phyloP scores from a whole-genome alignment of 2,113 vertebrate genomes.

The Triplophysa dalaica region DNA sequence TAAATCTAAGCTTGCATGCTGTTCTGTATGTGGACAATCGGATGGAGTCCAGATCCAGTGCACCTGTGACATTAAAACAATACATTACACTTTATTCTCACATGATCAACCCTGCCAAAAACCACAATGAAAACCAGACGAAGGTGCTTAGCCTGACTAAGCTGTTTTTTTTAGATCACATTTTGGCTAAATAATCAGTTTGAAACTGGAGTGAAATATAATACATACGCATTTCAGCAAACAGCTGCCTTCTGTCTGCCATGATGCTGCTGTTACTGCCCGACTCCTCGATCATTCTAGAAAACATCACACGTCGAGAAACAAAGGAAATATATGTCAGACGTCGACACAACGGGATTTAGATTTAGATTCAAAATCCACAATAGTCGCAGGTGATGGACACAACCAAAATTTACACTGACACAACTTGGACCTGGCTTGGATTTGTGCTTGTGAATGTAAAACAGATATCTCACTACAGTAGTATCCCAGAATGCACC shows the following conservation, averaged over 20 bases:
- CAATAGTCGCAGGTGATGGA: no score
- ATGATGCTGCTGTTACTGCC: conserved; percentile 88
- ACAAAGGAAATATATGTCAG: conserved; percentile 74
- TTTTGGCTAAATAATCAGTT: neutral
- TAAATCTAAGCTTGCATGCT: conserved; percentile 96
- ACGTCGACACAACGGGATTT: neutral
- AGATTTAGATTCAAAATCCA: no score
- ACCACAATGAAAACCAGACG: no score
- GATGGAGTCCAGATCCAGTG: conserved; percentile 97
- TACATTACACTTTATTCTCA: no score
- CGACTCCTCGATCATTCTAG: conserved; percentile 97
- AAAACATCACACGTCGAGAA: conserved; percentile 60
- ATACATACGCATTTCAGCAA: conserved; percentile 99
- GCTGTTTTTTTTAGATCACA: neutral
- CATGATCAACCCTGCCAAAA: no score
- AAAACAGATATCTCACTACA: no score
- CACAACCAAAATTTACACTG: no score
- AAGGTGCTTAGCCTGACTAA: no score
- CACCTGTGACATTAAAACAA: conserved; percentile 76
- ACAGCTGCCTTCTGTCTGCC: conserved; percentile 99
- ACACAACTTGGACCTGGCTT: no score
- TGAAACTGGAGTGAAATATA: neutral
- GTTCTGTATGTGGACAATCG: conserved; percentile 96
- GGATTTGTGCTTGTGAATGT: no score
- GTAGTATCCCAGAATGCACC: no score